Evolutionary conservation across 2,113 vertebrate species (phyloP), one percentile per base, ranked within the genome.

Genomic region (Menura novaehollandiae): DNA sequence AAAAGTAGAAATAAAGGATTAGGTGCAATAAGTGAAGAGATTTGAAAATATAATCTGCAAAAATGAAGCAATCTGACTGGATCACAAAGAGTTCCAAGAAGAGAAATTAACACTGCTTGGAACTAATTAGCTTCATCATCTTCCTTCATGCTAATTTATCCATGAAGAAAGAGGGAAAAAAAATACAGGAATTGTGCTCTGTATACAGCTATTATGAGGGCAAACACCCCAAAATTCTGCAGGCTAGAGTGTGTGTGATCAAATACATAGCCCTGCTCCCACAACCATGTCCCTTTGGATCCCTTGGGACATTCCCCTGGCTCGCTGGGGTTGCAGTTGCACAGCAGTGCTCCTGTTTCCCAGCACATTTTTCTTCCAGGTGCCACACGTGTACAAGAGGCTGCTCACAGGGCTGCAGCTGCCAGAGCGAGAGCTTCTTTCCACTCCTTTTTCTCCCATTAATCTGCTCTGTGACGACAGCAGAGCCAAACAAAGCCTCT

Each of bases 401-500:
- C 78, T 93, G 78, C 56, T 90, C 6, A 0, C 15, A 35, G 75
- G 63, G 88, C 22, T 37, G 85, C 82, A 80, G 92, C 93, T 91
- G 74, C 85, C 2, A 3, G 63, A 67, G 74, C 0, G 5, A 82
- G 75, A 90, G 84, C 72, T 92, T 80, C 89, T 93, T 95, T 78
- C 89, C 79, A 39, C 82, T 94, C 56, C 51, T 92, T 92, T 94
- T 90, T 88, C 75, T 83, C 39, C 91, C 72, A 80, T 94, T 77
- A 85, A 88, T 94, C 67, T 86, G 32, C 86, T 85, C 64, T 6
- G 10, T 77, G 79, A 93, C 3, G 75, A 92, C 88, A 86, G 83
- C 83, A 95, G 91, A 81, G 46, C 80, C 89, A 94, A 94, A 92
- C 75, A 85, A 92, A 95, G 41, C 76, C 56, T 74, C 91, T 71